Base-by-base conservation (phyloP, 1,140 invertebrate species). In the Caerostris darwini region DNA sequence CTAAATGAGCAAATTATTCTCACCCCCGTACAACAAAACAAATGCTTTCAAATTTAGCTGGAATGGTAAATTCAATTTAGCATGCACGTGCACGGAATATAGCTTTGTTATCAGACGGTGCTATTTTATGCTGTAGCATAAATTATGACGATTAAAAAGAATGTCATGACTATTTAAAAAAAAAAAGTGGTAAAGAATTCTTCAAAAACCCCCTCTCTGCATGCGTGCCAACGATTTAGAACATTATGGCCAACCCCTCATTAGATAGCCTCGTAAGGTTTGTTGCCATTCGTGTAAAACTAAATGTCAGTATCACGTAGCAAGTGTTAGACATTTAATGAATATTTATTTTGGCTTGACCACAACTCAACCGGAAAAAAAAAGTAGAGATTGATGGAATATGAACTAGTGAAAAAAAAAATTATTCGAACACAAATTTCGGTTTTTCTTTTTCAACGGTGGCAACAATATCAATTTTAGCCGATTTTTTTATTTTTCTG, bases 401-500 rank as follows among this genome's bases (percentile, higher is more conserved):
- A 77, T 77, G 50, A 77, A 77, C 8, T 19, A 2, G 34, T 2
- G 7, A 71, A 34, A 19, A 8, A 77, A 77, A 77, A 77, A 77
- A 77, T 77, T 77, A 77, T 77, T 12, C 50, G 10, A 53, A 77
- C 71, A 77, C 71, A 12, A 53, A 34, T 77, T 77, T 77, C 34
- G 71, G 34, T 77, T 53, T 50, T 12, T 77, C 10, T 53, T 53
- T 50, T 14, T 50, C 2, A 53, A 4, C 12, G 34, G 34, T 77
- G 71, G 19, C 71, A 77, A 83, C 82, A 89, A 89, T 69, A 89
- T 64, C 87, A 89, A 87, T 89, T 89, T 69, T 89, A 7, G 6
- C 7, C 53, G 54, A 57, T 19, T 54, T 69, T 12, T 69, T 61
- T 88, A 17, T 67, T 53, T 89, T 57, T 14, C 14, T 5, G 0